phyloP scores from a whole-genome alignment of 2,797 vertebrate species.

The Scolopax rusticola region DNA sequence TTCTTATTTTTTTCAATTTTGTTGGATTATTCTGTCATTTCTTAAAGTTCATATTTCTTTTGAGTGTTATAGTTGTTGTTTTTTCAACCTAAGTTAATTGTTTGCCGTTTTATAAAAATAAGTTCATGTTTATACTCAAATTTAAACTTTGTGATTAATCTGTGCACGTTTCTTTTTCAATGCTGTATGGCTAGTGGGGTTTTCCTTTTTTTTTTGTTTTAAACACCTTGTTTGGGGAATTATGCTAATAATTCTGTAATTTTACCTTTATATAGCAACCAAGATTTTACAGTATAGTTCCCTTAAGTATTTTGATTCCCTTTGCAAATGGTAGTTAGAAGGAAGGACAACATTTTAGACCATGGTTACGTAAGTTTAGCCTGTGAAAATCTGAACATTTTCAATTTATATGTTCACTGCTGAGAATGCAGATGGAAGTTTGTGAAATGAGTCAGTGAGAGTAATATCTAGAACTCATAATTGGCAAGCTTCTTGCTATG shows the following conservation, averaged over 20 bases:
- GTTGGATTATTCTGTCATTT: not conserved
- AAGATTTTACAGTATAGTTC: not conserved
- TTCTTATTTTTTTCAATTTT: not conserved
- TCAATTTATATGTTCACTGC: not conserved
- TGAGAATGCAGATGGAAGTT: not conserved
- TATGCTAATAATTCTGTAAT: not conserved
- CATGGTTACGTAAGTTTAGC: not conserved
- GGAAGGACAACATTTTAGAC: not conserved
- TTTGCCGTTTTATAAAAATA: not conserved
- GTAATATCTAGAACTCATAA: not conserved
- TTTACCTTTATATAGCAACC: not conserved
- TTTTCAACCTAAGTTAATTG: not conserved
- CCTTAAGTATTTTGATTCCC: not conserved
- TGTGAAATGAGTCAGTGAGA: not conserved
- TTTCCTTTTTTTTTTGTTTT: not conserved
- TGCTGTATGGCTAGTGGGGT: not conserved
- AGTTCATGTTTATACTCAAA: not conserved
- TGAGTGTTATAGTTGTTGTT: not conserved
- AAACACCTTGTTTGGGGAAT: not conserved
- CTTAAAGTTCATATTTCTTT: not conserved
- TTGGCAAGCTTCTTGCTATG: accelerated
- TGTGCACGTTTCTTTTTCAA: not conserved
- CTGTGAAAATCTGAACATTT: not conserved
- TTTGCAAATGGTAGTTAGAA: not conserved
- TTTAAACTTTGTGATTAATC: not conserved